These are phyloP conservation scores for Galaxea fascicularis DNA, from an alignment of 92 coral and sea anemone genomes.

Conservation along the genomic window DNA sequence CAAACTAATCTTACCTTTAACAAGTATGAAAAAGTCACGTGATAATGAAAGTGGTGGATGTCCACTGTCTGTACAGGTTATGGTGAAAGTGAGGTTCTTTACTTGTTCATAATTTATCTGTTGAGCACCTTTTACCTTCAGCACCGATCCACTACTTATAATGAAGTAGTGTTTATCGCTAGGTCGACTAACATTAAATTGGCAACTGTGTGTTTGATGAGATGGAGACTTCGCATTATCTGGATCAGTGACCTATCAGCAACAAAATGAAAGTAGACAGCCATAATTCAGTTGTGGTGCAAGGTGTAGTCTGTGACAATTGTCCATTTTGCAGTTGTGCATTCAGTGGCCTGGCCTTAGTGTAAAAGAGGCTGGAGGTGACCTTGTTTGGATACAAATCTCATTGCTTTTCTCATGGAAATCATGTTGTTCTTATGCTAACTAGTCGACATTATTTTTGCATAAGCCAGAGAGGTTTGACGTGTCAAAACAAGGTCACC, in stretches of 20 bases:
- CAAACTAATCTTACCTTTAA: conserved; percentile 61
- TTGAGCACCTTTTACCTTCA: conserved; percentile 72
- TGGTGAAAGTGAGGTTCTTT: conserved; percentile 60
- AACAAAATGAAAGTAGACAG: neutral
- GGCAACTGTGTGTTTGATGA: conserved; percentile 81
- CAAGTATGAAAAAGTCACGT: conserved; percentile 56
- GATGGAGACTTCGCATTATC: conserved; percentile 73
- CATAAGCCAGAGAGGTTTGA: no score
- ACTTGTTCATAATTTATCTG: conserved; percentile 72
- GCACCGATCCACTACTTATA: conserved; percentile 60
- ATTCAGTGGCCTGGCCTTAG: no score
- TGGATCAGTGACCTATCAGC: conserved; percentile 85
- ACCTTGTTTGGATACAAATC: no score
- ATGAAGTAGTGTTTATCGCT: conserved; percentile 73
- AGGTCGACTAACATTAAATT: conserved; percentile 44
- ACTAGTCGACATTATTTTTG: no score
- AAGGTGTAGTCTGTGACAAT: no score
- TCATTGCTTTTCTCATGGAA: no score
- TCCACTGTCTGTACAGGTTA: conserved; percentile 86
- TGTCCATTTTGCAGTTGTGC: no score
- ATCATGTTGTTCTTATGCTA: no score
- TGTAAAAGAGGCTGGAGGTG: no score
- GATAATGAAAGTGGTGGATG: conserved; percentile 64
- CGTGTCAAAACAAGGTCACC: no score
- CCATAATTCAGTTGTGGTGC: no score